Conservation (phyloP, 2,888 invertebrate genomes). For the Limnephilus marmoratus region DNA sequence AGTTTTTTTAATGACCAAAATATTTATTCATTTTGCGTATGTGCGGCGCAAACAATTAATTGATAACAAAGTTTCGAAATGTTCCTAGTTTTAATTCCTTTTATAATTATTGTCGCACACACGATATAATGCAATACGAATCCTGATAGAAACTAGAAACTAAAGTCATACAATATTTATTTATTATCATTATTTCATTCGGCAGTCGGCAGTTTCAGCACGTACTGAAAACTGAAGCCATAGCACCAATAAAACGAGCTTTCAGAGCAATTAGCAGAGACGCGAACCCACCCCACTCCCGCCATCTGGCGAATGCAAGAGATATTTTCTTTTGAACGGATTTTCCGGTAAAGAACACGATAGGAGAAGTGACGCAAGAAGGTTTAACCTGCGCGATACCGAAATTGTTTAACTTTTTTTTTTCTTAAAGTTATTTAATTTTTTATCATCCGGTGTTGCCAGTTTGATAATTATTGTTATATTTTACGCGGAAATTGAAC, state of each 20-base stretch:
- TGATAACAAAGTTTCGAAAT: background rate
- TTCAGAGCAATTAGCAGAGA: conserved; percentile 47
- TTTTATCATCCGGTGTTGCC: background rate
- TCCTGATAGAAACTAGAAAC: background rate
- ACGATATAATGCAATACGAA: background rate
- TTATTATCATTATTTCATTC: background rate
- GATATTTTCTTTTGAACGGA: conserved; percentile 33
- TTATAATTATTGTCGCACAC: background rate
- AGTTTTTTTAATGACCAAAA: too few species aligned
- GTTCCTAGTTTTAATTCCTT: background rate
- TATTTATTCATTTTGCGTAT: too few species aligned
- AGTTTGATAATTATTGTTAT: background rate
- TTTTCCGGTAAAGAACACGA: conserved; percentile 32
- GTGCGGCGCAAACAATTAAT: too few species aligned
- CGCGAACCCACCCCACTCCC: conserved; percentile 33
- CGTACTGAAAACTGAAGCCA: conserved; percentile 22
- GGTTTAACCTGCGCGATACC: background rate
- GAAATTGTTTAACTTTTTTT: background rate
- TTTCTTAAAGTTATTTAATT: background rate
- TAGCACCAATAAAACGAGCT: conserved; percentile 24
- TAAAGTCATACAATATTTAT: background rate
- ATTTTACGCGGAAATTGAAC: too few species aligned
- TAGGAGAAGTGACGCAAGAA: background rate
- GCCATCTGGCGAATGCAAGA: conserved; percentile 12
- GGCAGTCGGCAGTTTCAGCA: background rate